These are phyloP conservation scores for Sardina pilchardus DNA, from an alignment of 2,113 vertebrate species.

Conservation along the genomic window DNA sequence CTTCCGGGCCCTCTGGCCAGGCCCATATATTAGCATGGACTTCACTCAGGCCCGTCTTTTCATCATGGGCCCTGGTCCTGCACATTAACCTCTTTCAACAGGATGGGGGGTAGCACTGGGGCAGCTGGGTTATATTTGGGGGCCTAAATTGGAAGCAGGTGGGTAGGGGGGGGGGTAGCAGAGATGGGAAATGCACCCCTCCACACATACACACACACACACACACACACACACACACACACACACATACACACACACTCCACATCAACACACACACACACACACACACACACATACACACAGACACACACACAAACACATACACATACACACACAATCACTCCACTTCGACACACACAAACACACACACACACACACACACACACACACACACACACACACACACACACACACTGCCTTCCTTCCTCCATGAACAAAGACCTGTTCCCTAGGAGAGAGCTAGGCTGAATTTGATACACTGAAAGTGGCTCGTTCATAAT, in stretches of 20 bases:
- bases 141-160: slow-evolving; percentile 57
- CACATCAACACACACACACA: background rate
- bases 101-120: slow-evolving; percentile 55
- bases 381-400: background rate
- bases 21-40: slow-evolving; percentile 46
- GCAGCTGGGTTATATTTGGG: slow-evolving; percentile 57
- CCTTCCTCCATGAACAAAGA: background rate
- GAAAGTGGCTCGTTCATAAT: background rate
- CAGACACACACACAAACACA: background rate
- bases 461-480: background rate
- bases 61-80: slow-evolving; percentile 53
- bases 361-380: background rate
- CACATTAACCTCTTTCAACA: slow-evolving; percentile 59
- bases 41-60: slow-evolving; percentile 54
- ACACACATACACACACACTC: background rate
- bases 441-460: background rate
- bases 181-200: slow-evolving; percentile 32
- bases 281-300: background rate
- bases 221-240: background rate
- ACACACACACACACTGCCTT: background rate
- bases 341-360: background rate
- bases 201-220: slow-evolving; percentile 25
- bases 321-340: background rate
- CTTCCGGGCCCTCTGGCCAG: slow-evolving; percentile 38
- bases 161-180: slow-evolving; percentile 25